Evolutionary conservation across 2,888 invertebrate genomes (phyloP).

Genomic region (Cabera pusaria): DNA sequence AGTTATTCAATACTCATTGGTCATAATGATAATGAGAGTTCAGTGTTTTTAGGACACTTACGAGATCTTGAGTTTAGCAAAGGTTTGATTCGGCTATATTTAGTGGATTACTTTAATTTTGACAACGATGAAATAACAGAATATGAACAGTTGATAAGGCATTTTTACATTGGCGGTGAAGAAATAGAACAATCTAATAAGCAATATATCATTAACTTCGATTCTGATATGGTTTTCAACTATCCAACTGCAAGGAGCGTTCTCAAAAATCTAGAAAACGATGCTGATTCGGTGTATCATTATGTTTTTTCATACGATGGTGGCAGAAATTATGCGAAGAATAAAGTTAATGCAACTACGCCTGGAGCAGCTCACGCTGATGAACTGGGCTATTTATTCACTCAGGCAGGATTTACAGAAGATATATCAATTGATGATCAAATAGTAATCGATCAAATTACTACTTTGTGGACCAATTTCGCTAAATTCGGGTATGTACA

Average conservation of each 20-base stretch:
- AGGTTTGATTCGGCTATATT: constrained; percentile 3
- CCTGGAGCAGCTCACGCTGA: constrained; percentile 28
- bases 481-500: constrained; percentile 34
- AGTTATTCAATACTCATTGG: constrained; percentile 28
- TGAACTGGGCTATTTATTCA: constrained; percentile 31
- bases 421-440: constrained; percentile 25
- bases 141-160: constrained; percentile 14
- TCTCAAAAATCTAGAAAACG: constrained; percentile 19
- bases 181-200: constrained; percentile 9
- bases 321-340: constrained; percentile 19
- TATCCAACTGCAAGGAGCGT: constrained; percentile 21
- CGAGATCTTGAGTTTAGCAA: constrained; percentile 8
- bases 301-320: constrained; percentile 30
- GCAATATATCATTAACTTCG: constrained; percentile 21
- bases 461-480: constrained; percentile 36
- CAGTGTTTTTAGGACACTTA: constrained; percentile 7
- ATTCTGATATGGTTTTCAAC: constrained; percentile 26
- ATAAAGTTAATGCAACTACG: constrained; percentile 6
- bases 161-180: constrained; percentile 30
- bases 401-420: constrained; percentile 1
- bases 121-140: constrained; percentile 7
- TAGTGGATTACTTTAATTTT: constrained; percentile 9
- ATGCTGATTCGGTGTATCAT: constrained; percentile 21
- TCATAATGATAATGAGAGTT: constrained; percentile 16
- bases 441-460: constrained; percentile 25